phyloP scores from a whole-genome alignment of 2,113 vertebrate species.

The Xyliphius kryptos region DNA sequence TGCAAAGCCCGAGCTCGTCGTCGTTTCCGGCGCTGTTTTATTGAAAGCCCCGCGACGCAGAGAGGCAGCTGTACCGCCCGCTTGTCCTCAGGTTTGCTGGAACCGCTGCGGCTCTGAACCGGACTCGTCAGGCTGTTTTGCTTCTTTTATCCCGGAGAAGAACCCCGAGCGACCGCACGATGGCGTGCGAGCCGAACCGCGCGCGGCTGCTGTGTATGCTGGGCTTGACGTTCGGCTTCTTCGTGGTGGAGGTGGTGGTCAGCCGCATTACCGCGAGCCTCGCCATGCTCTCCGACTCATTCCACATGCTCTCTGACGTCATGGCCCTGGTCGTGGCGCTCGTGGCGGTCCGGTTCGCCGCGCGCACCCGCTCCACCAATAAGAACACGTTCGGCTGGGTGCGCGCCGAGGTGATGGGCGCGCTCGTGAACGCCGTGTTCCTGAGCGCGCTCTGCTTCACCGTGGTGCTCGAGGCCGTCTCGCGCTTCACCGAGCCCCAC shows the following conservation, averaged over 20 bases:
- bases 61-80: too few species aligned
- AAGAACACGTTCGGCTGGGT: constrained; percentile 98
- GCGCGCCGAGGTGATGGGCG: constrained; percentile 97
- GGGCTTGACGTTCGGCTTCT: constrained; percentile 84
- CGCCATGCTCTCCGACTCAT: constrained; percentile 96
- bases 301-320: constrained; percentile 97
- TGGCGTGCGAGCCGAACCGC: constrained; percentile 74
- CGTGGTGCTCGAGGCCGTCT: constrained; percentile 88
- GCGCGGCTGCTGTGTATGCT: constrained; percentile 90
- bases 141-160: not conserved
- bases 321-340: constrained; percentile 89
- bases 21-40: not conserved
- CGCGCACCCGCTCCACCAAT: constrained; percentile 84
- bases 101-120: too few species aligned
- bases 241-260: constrained; percentile 92
- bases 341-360: constrained; percentile 92
- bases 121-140: not conserved
- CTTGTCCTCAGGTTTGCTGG: too few species aligned
- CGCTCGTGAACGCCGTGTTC: constrained; percentile 93
- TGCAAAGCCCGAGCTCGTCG: constrained; percentile 62
- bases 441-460: constrained; percentile 96
- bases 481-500: constrained; percentile 88
- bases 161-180: constrained; percentile 26
- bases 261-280: constrained; percentile 86
- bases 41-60: not conserved